Evolutionary conservation across 2,113 vertebrate species (phyloP), one percentile per base, ranked within the genome.

Genomic region (Hypanus sabinus): DNA sequence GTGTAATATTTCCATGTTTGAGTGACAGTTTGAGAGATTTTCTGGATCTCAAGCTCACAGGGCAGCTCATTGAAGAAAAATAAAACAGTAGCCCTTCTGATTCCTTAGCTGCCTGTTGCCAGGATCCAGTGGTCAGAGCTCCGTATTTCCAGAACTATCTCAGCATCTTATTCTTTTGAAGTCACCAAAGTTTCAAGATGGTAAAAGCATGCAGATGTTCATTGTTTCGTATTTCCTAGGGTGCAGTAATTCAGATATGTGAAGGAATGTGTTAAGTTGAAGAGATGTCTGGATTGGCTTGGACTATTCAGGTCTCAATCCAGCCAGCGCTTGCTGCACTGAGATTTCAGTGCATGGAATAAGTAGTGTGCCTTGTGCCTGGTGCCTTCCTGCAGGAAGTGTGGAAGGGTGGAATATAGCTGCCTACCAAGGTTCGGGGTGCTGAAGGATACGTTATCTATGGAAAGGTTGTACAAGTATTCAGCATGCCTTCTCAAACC

Each of bases 61-160:
- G 73, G 91, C 91, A 93, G 90, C 91, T 90, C 62, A 90, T 90
- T 90, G 70, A 93, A 93, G 68, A 73, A 93, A 93, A 93, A 92
- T 30, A 30, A 93, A 71, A 93, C 38, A 93, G 70, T 93, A 93
- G 91, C 91, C 91, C 91, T 93, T 93, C 91, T 93, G 24, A 55
- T 55, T 73, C 70, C 70, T 75, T 46, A 73, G 91, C 91, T 73
- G 91, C 91, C 91, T 93, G 70, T 30, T 20, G 36, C 38, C 90
- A 46, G 46, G 68, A 36, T 73, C 68, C 68, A 24, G 38, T 71
- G 83, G 36, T 87, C 57, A 90, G 70, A 93, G 68, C 73, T 93
- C 90, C 68, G 55, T 71, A 12, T 93, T 22, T 46, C 68, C 12
- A 33, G 38, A 73, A 93, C 70, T 36, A 55, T 93, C 73, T 20